These are phyloP conservation scores for Orientallactaga bullata DNA, from an alignment of 2,113 vertebrate species.

Conservation along the genomic window DNA sequence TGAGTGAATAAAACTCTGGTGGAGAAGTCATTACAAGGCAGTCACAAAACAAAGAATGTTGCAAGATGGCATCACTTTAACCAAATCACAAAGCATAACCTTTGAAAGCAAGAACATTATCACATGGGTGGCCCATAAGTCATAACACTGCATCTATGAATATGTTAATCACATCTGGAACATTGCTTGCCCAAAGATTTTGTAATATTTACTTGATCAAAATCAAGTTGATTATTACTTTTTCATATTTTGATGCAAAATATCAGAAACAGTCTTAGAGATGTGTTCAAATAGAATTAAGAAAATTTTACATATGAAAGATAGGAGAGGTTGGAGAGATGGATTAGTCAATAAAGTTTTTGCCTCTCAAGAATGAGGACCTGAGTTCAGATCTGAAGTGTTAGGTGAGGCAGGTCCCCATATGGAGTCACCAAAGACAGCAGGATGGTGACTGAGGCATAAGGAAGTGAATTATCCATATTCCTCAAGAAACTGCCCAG, in stretches of 20 bases:
- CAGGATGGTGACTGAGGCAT: no score
- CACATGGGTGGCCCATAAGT: not conserved
- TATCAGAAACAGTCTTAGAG: not conserved
- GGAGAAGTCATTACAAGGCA: not conserved
- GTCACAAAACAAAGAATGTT: not conserved
- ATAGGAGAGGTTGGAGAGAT: no score
- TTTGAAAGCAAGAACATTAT: slow-evolving; percentile 9
- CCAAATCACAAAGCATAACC: not conserved
- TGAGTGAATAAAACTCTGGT: not conserved
- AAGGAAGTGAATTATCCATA: no score
- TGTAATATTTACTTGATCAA: not conserved
- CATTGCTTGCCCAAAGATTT: not conserved
- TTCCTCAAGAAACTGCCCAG: no score
- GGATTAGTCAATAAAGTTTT: no score
- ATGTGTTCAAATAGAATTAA: not conserved
- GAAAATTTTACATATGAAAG: slow-evolving; percentile 7
- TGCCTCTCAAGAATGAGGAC: no score
- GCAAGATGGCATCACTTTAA: not conserved
- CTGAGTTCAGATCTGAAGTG: no score
- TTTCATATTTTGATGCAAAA: slow-evolving; percentile 20
- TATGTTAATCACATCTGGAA: not conserved
- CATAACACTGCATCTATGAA: not conserved
- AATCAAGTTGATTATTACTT: not conserved
- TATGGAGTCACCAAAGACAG: no score
- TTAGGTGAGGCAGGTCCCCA: no score